Conservation (phyloP, 2,888 invertebrate genomes). For the Amiota communis region DNA sequence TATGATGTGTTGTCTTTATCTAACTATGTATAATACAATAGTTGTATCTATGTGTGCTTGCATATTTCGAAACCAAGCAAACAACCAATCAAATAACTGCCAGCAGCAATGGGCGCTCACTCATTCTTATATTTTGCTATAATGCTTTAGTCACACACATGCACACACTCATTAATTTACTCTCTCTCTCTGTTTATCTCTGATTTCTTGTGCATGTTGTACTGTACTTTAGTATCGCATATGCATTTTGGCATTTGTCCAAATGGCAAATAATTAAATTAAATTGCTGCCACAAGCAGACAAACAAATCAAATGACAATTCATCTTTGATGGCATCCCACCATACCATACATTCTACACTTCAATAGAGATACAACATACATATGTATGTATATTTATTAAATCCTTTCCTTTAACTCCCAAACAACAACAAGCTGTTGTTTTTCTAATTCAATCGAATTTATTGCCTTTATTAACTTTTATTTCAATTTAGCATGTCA, state of each 20-base stretch:
- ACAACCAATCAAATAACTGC: constrained; percentile 48
- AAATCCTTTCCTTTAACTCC: not conserved
- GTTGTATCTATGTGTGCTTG: not conserved
- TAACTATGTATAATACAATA: not conserved
- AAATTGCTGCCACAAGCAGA: constrained; percentile 68
- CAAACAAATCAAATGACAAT: constrained; percentile 68
- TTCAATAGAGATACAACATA: not conserved
- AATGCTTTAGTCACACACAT: constrained; percentile 1
- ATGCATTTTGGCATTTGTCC: constrained; percentile 62
- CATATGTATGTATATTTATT: constrained; percentile 31
- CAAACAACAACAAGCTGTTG: not conserved
- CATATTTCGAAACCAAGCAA: constrained; percentile 22
- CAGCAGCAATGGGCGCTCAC: constrained; percentile 16
- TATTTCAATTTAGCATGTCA: constrained; percentile 18
- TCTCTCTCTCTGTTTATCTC: not conserved
- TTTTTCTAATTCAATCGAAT: not conserved
- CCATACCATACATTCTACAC: not conserved
- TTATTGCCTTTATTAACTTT: constrained; percentile 38
- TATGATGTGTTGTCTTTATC: not conserved
- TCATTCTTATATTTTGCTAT: not conserved
- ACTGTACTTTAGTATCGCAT: constrained; percentile 14
- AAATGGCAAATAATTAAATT: constrained; percentile 72
- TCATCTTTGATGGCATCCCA: constrained; percentile 53
- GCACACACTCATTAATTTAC: constrained; percentile 15
- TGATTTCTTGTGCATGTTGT: not conserved